Evolutionary conservation across 2,888 invertebrate genomes (phyloP), one percentile per base, ranked within the genome.

Genomic region (Ochropacha duplaris): DNA sequence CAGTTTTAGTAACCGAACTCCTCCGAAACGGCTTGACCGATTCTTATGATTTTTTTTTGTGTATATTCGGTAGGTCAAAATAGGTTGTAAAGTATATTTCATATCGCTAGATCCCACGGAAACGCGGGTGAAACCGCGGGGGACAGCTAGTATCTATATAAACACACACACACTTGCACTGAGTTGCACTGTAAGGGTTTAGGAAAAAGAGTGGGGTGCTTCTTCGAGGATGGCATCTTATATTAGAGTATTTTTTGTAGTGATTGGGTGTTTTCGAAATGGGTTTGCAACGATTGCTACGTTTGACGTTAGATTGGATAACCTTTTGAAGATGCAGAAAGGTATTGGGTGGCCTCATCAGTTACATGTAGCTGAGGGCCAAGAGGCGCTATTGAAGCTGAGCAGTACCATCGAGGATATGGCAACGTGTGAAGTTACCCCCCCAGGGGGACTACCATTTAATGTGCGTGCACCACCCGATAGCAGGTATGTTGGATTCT

Each of bases 281-380:
- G 74, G 59, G 8, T 28, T 55, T 11, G 62, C 74, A 3, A 71
- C 71, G 57, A 64, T 66, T 44, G 31, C 69, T 4, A 64, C 76
- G 0, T 74, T 70, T 52, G 72, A 74, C 22, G 58, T 90, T 11
- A 60, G 72, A 2, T 64, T 88, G 50, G 68, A 75, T 1, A 81
- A 86, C 61, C 74, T 83, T 2, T 72, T 88, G 22, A 73, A 76
- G 22, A 83, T 90, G 78, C 88, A 88, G 59, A 76, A 78, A 44
- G 92, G 92, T 0, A 65, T 87, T 34, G 91, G 89, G 2, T 88
- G 87, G 88, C 92, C 92, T 0, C 64, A 78, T 11, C 49, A 64
- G 4, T 69, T 92, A 19, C 58, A 76, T 9, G 84, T 91, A 1
- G 76, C 75, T 0, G 74, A 74, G 55, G 90, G 90, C 0, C 83